Base-by-base conservation (phyloP, 2,888 invertebrate genomes). In the Cistogaster globosa region DNA sequence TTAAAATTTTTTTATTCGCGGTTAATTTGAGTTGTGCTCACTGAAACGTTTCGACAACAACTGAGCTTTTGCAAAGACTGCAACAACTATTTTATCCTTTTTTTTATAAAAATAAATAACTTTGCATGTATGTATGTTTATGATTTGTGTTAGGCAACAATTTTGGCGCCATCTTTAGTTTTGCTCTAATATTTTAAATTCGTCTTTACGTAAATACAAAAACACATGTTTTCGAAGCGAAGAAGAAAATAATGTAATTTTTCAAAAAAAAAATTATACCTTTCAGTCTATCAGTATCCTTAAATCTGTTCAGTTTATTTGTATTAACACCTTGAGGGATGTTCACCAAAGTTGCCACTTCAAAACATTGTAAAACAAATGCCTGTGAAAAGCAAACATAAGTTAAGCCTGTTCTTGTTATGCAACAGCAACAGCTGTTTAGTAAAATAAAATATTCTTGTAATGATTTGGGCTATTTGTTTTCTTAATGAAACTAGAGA, bases 81-180 rank as follows among this genome's bases (percentile, higher is more conserved):
- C 55, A 55, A 65, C 74, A 74, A 78, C 42, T 68, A 57, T 85
- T 78, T 71, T 85, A 85, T 82, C 82, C 81, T 81, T 84, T 72
- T 84, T 72, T 78, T 14, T 60, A 45, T 45, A 12, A 42, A 42
- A 12, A 3, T 42, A 11, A 42, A 12, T 42, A 42, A 22, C n/a
- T 80, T 32, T 9, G 16, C 2, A 8, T 32, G 8, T 5, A 6
- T 32, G 32, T 32, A 8, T 5, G 8, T 32, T 0, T 32, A 9
- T 32, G 12, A 20, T 75, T 58, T 51, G 20, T 69, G 51, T 69
- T 67, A 22, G 7, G 16, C 20, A 60, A 16, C 18, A 65, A 62
- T 71, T 85, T 85, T 85, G 82, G 85, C 82, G 82, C 85, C 82
- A 85, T 82, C 85, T 85, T 79, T 81, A 74, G 76, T 62, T 77